A percentile compares a stretch with the other conserved stretches of the same genome.
Conservation (phyloP, 2,888 invertebrate species). For the Maniola hyperantus region DNA sequence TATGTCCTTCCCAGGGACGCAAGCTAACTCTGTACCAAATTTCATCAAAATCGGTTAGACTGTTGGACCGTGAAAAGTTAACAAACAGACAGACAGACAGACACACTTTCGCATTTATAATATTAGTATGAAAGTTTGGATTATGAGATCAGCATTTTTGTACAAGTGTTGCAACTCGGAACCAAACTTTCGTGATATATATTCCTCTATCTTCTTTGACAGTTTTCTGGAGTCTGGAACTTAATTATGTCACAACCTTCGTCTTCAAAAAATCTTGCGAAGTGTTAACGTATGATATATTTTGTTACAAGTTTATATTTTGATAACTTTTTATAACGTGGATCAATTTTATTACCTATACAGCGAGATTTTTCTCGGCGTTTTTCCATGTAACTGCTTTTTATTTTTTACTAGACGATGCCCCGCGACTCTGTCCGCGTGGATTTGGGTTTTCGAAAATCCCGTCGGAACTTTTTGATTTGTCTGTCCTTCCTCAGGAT, state of each 20-base stretch:
- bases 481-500: no score
- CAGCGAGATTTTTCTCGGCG: neutral
- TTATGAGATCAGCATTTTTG: neutral
- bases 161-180: neutral
- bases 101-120: no score
- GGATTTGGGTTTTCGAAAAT: no score
- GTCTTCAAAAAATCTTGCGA: neutral
- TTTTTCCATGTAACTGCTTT: neutral
- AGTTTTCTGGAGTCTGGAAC: neutral
- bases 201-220: neutral
- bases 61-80: no score
- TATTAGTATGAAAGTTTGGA: no score
- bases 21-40: no score
- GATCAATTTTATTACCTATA: neutral
- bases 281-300: neutral
- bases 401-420: no score
- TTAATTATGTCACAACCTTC: neutral
- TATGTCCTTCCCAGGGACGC: no score
- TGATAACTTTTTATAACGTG: neutral
- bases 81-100: no score
- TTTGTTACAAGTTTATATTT: neutral
- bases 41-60: no score
- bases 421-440: no score
- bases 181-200: slow-evolving; percentile 9
- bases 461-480: no score